These are phyloP conservation scores for Lasioglossum calceatum DNA, from an alignment of 2,888 invertebrate species.

Conservation along the genomic window DNA sequence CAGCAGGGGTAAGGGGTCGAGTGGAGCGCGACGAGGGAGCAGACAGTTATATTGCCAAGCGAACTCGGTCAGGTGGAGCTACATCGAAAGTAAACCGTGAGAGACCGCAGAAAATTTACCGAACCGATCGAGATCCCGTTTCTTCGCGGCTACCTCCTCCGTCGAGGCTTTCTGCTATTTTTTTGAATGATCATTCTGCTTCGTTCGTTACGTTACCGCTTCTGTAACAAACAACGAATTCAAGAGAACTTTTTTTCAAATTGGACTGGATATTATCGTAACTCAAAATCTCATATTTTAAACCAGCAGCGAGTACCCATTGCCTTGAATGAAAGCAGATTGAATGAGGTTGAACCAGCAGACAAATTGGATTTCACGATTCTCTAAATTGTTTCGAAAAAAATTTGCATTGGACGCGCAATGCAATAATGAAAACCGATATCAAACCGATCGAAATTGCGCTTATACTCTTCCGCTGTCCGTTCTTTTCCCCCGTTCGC, in stretches of 20 bases:
- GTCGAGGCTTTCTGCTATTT: neutral
- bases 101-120: conserved; percentile 15
- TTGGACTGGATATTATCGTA: neutral
- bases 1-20: neutral
- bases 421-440: neutral
- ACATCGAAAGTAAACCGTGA: conserved; percentile 30
- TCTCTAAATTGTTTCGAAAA: neutral
- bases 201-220: neutral
- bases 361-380: neutral
- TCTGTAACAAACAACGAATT: neutral
- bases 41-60: conserved; percentile 39
- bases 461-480: neutral
- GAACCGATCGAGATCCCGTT: conserved; percentile 11
- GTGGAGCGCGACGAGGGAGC: neutral
- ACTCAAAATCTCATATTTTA: neutral
- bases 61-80: conserved; percentile 38
- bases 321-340: neutral
- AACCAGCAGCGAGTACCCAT: neutral
- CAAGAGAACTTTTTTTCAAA: too few species aligned
- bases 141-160: neutral
- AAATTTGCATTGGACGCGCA: neutral
- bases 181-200: neutral
- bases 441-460: neutral
- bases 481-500: neutral
- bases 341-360: neutral